Evolutionary conservation across 1,140 invertebrate genomes (phyloP).

Genomic region (Meteorus sp.): DNA sequence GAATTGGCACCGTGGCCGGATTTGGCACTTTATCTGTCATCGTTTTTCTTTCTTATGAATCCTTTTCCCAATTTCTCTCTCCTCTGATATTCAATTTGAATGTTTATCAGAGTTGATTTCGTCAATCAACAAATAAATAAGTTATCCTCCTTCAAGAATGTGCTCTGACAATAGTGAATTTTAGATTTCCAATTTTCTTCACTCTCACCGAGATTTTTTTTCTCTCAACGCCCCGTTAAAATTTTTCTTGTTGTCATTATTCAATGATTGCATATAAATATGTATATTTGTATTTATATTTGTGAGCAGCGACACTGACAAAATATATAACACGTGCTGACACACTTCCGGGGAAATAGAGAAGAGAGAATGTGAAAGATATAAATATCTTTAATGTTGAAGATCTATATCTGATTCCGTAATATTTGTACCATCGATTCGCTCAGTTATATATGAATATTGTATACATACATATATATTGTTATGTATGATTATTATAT

Average conservation of each 20-base stretch:
- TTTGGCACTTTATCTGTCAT: constrained; percentile 49
- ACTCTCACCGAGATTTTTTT: too few relatives aligned
- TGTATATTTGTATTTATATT: not conserved
- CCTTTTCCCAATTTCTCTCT: constrained; percentile 3
- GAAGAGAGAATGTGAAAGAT: not conserved
- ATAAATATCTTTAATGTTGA: constrained; percentile 5
- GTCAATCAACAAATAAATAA: too few relatives aligned
- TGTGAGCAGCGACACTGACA: not conserved
- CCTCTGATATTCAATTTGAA: not conserved
- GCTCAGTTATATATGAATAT: too few relatives aligned
- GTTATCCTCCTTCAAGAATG: too few relatives aligned
- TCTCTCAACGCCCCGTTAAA: too few relatives aligned
- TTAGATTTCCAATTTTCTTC: too few relatives aligned
- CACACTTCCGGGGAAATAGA: constrained; percentile 11
- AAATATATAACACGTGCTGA: constrained; percentile 11
- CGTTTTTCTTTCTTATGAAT: constrained; percentile 19
- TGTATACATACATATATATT: too few relatives aligned
- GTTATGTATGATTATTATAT: too few relatives aligned
- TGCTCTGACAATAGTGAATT: too few relatives aligned
- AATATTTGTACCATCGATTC: too few relatives aligned
- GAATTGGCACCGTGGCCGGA: constrained; percentile 39
- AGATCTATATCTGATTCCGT: too few relatives aligned
- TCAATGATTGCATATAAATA: not conserved
- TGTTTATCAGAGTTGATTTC: too few relatives aligned
- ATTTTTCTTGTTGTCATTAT: not conserved